A percentile compares a stretch with the other conserved stretches of the same genome.
Conservation (phyloP, 2,113 vertebrate species). For the Megalops atlanticus region DNA sequence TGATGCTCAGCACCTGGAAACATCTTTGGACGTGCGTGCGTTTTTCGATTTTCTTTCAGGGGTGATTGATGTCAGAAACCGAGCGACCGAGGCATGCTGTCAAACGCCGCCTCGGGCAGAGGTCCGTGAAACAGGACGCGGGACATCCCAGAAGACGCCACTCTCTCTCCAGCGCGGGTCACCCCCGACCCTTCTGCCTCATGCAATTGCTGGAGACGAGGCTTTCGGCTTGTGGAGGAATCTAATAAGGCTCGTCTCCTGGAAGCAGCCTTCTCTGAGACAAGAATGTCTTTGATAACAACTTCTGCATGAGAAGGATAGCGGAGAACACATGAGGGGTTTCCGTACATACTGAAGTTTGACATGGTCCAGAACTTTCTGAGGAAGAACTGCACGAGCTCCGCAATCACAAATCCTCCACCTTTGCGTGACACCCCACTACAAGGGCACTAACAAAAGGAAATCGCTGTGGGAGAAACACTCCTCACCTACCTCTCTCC, state of each 20-base stretch:
- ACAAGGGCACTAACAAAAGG: too few species aligned
- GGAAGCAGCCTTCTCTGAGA: not conserved
- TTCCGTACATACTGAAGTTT: too few species aligned
- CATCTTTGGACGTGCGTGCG: not conserved
- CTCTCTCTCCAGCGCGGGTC: not conserved
- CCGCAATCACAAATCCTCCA: too few species aligned
- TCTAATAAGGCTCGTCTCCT: not conserved
- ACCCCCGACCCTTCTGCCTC: not conserved
- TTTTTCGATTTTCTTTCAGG: slow-evolving; percentile 7
- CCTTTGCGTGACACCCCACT: too few species aligned
- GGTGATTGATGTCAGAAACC: slow-evolving; percentile 9
- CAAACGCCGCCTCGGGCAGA: not conserved
- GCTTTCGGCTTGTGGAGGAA: not conserved
- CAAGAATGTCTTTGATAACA: not conserved
- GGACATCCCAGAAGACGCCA: not conserved
- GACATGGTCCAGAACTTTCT: too few species aligned
- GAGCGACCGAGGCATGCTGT: not conserved
- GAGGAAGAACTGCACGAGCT: too few species aligned
- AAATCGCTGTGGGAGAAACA: too few species aligned
- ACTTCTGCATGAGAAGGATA: too few species aligned
- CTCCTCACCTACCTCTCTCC: too few species aligned
- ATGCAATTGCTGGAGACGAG: not conserved
- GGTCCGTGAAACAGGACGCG: not conserved
- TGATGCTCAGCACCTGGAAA: not conserved
- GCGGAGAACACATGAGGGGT: too few species aligned